Percentiles rank a stretch among this genome's conserved stretches.
Evolutionary conservation across 2,888 invertebrate species (phyloP).

Genomic region (Unio delphinus): DNA sequence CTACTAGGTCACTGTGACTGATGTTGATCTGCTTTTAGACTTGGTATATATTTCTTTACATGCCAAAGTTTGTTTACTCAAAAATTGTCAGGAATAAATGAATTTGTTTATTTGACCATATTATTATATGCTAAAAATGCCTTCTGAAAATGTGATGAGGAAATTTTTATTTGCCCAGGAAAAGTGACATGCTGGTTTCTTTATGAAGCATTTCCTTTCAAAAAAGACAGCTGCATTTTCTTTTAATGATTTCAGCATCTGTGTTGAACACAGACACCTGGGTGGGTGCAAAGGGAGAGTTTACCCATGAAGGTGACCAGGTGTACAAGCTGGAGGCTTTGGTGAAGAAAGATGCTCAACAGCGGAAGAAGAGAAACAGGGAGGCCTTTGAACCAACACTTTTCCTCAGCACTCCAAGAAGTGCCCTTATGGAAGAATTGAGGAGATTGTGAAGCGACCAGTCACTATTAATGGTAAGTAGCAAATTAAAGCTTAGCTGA

Average conservation of each 20-base stretch:
- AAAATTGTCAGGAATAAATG: too few relatives aligned
- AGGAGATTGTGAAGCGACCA: conserved; percentile 39
- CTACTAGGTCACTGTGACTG: too few relatives aligned
- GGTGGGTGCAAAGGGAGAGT: conserved; percentile 32
- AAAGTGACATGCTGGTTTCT: too few relatives aligned
- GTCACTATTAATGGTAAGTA: conserved; percentile 43
- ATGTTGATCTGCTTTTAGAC: too few relatives aligned
- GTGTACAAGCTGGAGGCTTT: conserved; percentile 40
- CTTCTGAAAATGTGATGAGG: too few relatives aligned
- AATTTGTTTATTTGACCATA: too few relatives aligned
- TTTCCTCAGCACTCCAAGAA: conserved; percentile 37
- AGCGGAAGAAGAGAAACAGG: conserved; percentile 13
- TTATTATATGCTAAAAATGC: too few relatives aligned
- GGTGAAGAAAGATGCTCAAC: conserved; percentile 19
- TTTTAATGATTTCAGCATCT: conserved; percentile 31
- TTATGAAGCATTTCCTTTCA: too few relatives aligned
- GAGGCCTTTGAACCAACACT: conserved; percentile 33
- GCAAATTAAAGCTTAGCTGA: too few relatives aligned
- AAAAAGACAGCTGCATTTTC: background rate
- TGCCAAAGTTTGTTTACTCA: too few relatives aligned
- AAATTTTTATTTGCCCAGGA: too few relatives aligned
- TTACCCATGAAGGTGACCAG: conserved; percentile 32
- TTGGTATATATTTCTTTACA: too few relatives aligned
- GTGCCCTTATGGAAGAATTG: conserved; percentile 37
- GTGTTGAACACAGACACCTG: conserved; percentile 38